Percentiles rank a stretch among this genome's conserved stretches.
Conservation (phyloP, 2,888 invertebrate genomes). For the Orchesella flavescens region DNA sequence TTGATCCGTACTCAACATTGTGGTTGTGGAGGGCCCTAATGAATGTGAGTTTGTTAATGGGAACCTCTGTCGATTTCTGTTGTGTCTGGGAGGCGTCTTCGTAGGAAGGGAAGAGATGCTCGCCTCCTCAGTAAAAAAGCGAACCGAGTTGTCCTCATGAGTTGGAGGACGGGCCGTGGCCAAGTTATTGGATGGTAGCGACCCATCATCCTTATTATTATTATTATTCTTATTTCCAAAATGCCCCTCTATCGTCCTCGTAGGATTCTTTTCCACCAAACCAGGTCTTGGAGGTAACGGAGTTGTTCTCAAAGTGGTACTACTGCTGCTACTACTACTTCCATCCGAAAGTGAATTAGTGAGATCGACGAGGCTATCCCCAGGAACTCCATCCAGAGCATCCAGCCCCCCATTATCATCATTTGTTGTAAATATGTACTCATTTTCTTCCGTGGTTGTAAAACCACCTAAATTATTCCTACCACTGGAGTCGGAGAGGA, state of each 20-base stretch:
- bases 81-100: slow-evolving; percentile 43
- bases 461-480: slow-evolving; percentile 33
- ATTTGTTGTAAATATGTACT: slow-evolving; percentile 60
- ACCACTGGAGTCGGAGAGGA: slow-evolving; percentile 48
- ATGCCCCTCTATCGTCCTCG: slow-evolving; percentile 22
- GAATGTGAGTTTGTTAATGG: slow-evolving; percentile 66
- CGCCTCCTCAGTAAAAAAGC: slow-evolving; percentile 58
- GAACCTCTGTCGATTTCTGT: slow-evolving; percentile 63
- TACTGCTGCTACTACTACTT: slow-evolving; percentile 9
- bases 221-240: not conserved
- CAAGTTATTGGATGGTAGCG: not conserved
- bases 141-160: slow-evolving; percentile 45
- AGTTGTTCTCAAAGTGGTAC: not conserved
- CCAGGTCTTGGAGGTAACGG: slow-evolving; percentile 10
- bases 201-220: slow-evolving; percentile 5
- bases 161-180: slow-evolving; percentile 23
- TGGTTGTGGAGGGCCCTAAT: slow-evolving; percentile 57
- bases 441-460: slow-evolving; percentile 52
- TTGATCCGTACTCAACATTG: not conserved
- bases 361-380: slow-evolving; percentile 61
- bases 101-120: slow-evolving; percentile 34
- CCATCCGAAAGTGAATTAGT: slow-evolving; percentile 49
- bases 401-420: slow-evolving; percentile 39
- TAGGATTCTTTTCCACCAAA: not conserved
- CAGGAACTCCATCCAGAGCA: slow-evolving; percentile 37